Conservation (phyloP, 1,140 invertebrate genomes). For the Cryptotermes secundus region DNA sequence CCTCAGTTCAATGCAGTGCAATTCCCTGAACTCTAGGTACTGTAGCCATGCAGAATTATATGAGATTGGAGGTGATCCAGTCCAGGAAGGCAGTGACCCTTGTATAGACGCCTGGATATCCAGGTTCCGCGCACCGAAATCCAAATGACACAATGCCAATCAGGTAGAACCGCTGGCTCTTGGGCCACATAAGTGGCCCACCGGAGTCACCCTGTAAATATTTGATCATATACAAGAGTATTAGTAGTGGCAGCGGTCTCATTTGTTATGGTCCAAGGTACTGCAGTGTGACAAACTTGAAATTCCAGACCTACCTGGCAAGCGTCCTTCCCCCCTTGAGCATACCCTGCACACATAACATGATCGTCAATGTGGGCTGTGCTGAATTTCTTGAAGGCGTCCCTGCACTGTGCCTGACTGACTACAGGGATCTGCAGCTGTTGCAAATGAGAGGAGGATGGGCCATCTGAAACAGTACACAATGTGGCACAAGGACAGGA, state of each 20-base stretch:
- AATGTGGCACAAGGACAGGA: neutral
- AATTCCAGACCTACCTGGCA: conserved; percentile 59
- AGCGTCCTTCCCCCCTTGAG: conserved; percentile 72
- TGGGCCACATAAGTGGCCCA: conserved; percentile 66
- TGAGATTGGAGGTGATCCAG: conserved; percentile 52
- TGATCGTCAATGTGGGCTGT: conserved; percentile 60
- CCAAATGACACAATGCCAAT: conserved; percentile 78
- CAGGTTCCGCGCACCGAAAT: conserved; percentile 67
- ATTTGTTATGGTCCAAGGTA: neutral
- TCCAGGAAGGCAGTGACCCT: conserved; percentile 65
- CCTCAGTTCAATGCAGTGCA: neutral
- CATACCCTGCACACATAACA: conserved; percentile 74
- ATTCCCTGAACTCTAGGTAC: neutral
- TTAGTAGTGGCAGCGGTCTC: neutral
- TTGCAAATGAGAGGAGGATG: conserved; percentile 59
- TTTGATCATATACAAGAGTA: neutral
- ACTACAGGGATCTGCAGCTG: conserved; percentile 73
- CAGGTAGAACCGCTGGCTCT: neutral
- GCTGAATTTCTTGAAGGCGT: conserved; percentile 58
- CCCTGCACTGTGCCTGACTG: conserved; percentile 58
- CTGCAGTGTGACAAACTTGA: too few relatives aligned
- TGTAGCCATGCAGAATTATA: neutral
- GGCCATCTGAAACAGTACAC: conserved; percentile 56
- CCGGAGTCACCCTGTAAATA: conserved; percentile 73
- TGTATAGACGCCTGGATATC: conserved; percentile 76